Evolutionary conservation across 2,888 invertebrate species (phyloP).

Genomic region (Oligia strigilis): DNA sequence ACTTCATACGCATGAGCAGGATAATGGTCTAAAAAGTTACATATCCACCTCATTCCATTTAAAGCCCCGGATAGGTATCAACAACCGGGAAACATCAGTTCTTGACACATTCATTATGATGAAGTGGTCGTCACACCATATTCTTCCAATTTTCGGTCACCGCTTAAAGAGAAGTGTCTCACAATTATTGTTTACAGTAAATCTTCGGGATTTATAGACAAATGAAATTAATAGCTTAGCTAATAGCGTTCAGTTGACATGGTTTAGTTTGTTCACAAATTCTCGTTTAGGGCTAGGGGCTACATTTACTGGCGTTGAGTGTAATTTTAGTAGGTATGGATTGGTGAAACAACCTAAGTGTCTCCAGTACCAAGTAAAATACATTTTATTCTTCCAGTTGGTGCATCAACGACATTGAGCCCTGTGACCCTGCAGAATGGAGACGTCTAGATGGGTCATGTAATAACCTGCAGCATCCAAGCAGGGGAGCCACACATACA

Average conservation of each 20-base stretch:
- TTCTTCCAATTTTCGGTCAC: too few relatives aligned
- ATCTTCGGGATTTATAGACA: too few relatives aligned
- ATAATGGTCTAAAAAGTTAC: too few relatives aligned
- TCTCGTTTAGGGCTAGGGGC: not conserved
- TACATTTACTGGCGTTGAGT: not conserved
- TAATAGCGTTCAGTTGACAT: too few relatives aligned
- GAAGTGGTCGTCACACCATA: too few relatives aligned
- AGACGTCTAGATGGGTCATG: constrained; percentile 77
- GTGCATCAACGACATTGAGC: constrained; percentile 52
- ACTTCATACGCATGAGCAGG: too few relatives aligned
- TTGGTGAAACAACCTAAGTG: not conserved
- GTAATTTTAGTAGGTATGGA: not conserved
- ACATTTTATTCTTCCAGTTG: constrained; percentile 7
- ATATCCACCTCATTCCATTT: too few relatives aligned
- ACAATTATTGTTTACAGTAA: too few relatives aligned
- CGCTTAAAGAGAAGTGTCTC: too few relatives aligned
- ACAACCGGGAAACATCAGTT: not conserved
- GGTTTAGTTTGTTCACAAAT: not conserved
- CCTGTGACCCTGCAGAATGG: constrained; percentile 71
- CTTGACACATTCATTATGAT: too few relatives aligned
- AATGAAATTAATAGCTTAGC: not conserved
- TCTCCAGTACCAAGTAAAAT: not conserved
- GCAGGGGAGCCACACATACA: constrained; percentile 70
- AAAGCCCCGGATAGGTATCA: too few relatives aligned
- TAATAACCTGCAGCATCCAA: constrained; percentile 73